phyloP scores from a whole-genome alignment of 2,888 invertebrate genomes.

The Andrena dorsata region DNA sequence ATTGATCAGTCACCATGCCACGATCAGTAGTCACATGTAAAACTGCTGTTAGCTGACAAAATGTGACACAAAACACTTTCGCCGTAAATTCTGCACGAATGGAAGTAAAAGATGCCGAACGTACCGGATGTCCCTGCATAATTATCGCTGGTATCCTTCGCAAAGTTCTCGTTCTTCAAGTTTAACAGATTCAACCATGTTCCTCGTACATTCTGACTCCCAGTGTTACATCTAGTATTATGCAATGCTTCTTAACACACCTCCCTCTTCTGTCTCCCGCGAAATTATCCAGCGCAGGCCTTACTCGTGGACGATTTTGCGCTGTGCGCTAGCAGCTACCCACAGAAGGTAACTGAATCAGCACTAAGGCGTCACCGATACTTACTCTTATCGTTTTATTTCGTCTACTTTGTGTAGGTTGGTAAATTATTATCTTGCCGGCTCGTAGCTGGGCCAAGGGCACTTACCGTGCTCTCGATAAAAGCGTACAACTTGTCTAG shows the following conservation, averaged over 20 bases:
- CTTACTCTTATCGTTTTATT: background rate
- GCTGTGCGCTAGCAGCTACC: constrained; percentile 9
- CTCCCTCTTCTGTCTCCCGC: background rate
- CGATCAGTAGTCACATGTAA: too few relatives aligned
- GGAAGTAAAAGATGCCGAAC: background rate
- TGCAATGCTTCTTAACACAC: constrained; percentile 43
- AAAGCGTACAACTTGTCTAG: background rate
- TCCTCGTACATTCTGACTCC: constrained; percentile 35
- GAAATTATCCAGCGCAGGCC: constrained; percentile 40
- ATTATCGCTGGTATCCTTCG: background rate
- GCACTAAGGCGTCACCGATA: background rate
- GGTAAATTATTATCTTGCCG: background rate
- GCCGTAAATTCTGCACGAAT: background rate
- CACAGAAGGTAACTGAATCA: background rate
- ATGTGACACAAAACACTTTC: background rate
- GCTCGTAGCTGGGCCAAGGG: background rate
- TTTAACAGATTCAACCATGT: constrained; percentile 7
- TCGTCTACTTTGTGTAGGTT: background rate
- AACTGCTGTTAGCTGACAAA: background rate
- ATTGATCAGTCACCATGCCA: too few relatives aligned
- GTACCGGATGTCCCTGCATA: constrained; percentile 50
- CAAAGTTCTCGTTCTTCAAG: background rate
- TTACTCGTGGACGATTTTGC: constrained; percentile 24
- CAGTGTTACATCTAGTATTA: constrained; percentile 30
- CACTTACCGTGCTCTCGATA: background rate